Evolutionary conservation across 2,113 vertebrate species (phyloP), one percentile per base, ranked within the genome.

Genomic region (Tamias sibiricus): DNA sequence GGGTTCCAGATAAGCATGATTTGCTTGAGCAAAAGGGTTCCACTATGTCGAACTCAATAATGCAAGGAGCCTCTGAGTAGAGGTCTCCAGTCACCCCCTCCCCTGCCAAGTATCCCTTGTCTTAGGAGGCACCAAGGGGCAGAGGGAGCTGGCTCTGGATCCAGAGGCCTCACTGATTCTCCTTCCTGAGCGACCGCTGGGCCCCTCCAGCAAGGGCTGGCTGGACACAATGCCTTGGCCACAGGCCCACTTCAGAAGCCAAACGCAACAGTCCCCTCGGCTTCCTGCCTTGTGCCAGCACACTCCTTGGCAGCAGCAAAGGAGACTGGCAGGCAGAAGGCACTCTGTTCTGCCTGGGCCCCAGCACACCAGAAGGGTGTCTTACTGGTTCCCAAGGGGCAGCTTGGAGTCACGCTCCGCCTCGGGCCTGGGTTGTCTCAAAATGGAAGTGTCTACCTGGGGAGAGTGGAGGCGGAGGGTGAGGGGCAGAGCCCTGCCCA

Each of bases 181-280:
- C 80, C 57, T 87, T 52, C 75, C 71, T 22, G 26, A 90, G 90
- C 0, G 0, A 74, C 66, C 14, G 6, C 14, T 16, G 68, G 22
- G 30, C 24, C 30, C 68, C 57, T 83, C 54, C 71, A 1, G 90
- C 94, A 92, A 97, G 95, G 92, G 66, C 84, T 94, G 94, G 80
- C 81, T 92, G 92, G 90, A 90, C 92, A 97, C 87, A 96, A 85
- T 37, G 81, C 66, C 10, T 94, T 94, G 97, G 92, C 90, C 90
- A 49, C 17, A 6, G 68, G 87, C 97, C 97, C 24, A 42, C 90
- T 87, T 77, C 66, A 26, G 52, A 87, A 97, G 92, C 90, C 90
- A 94, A 96, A 82, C 66, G 26, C 92, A 94, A 80, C 91, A 90
- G 90, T 88, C 80, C 96, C 71, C 47, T 81, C 20, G 8, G 95